Evolutionary conservation across 2,113 vertebrate genomes (phyloP).

Genomic region (Amia ocellicauda): DNA sequence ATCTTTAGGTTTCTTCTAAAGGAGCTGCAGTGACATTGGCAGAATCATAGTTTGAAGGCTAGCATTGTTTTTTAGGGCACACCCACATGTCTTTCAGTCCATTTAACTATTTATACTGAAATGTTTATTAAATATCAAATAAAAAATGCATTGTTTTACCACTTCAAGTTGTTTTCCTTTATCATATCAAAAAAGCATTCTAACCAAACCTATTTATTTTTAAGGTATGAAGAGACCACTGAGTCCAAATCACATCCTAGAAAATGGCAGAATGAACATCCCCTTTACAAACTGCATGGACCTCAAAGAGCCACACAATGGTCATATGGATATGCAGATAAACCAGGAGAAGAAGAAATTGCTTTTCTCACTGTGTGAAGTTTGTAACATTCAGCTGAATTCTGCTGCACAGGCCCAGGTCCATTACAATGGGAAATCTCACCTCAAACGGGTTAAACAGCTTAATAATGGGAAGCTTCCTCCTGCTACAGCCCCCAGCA

Average conservation of each 20-base stretch:
- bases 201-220: neutral
- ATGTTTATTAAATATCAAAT: too few species aligned
- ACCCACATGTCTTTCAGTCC: too few species aligned
- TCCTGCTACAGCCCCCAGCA: constrained; percentile 38
- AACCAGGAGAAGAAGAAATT: constrained; percentile 80
- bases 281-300: constrained; percentile 65
- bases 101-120: too few species aligned
- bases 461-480: constrained; percentile 73
- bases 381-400: constrained; percentile 93
- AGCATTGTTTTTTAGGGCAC: too few species aligned
- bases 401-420: constrained; percentile 87
- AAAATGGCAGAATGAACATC: constrained; percentile 79
- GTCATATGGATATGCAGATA: constrained; percentile 56
- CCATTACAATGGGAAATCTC: constrained; percentile 92
- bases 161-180: too few species aligned
- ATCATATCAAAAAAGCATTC: too few species aligned
- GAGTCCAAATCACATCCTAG: constrained; percentile 66
- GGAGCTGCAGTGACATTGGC: too few species aligned
- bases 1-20: too few species aligned
- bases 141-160: too few species aligned
- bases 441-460: constrained; percentile 87
- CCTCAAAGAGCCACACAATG: constrained; percentile 66
- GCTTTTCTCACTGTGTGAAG: constrained; percentile 85
- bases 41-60: too few species aligned
- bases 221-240: constrained; percentile 79